These are phyloP conservation scores for Silurus glanis DNA, from an alignment of 2,113 vertebrate genomes.

Conservation along the genomic window DNA sequence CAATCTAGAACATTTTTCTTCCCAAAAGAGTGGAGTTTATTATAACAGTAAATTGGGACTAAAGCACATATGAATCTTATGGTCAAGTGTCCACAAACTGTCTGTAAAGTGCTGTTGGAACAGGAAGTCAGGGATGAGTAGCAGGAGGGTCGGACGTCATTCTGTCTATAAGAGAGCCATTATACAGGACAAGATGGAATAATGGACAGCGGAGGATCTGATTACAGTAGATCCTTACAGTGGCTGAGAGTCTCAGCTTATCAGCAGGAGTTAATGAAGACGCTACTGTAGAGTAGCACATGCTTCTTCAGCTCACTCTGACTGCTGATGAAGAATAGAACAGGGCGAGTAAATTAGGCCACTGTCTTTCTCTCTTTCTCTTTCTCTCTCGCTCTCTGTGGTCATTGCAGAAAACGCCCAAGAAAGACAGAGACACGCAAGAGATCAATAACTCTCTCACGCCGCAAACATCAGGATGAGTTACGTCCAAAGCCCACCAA, in stretches of 20 bases:
- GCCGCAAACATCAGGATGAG: slow-evolving; percentile 12
- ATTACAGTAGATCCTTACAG: slow-evolving; percentile 19
- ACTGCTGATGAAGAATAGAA: slow-evolving; percentile 4
- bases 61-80: too few relatives aligned
- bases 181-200: slow-evolving; percentile 11
- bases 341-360: slow-evolving; percentile 28
- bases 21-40: too few relatives aligned
- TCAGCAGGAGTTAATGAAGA: slow-evolving; percentile 36
- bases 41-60: too few relatives aligned
- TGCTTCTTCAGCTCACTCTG: slow-evolving; percentile 14
- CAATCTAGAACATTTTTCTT: too few relatives aligned
- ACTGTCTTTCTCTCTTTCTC: not conserved
- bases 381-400: not conserved
- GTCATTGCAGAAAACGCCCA: not conserved
- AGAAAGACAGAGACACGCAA: not conserved
- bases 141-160: not conserved
- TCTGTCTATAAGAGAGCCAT: not conserved
- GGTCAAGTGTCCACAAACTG: too few relatives aligned
- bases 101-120: not conserved
- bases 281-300: not conserved
- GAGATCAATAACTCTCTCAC: slow-evolving; percentile 30
- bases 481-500: slow-evolving; percentile 33
- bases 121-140: not conserved
- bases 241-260: slow-evolving; percentile 2
- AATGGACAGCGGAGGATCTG: not conserved